Base-by-base conservation (phyloP, 2,797 vertebrate species). In the Darevskia nairensis region DNA sequence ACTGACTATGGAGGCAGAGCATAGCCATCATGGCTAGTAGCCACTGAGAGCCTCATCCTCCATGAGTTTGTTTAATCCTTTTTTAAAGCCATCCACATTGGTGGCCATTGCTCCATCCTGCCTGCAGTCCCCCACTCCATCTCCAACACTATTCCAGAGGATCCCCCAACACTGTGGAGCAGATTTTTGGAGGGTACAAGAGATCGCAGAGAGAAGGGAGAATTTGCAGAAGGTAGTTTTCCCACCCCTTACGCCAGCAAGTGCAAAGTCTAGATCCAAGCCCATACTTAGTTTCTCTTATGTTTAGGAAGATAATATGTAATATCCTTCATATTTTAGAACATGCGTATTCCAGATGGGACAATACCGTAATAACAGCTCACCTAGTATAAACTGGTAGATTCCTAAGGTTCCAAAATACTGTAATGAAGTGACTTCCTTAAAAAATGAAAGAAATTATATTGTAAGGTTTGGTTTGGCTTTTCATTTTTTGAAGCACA, bases 401-500 rank as follows among this genome's bases (percentile, higher is more conserved):
- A 25, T 61, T 93, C 82, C 21, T 32, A 23, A 61, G 29, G 39
- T 66, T 87, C n/a, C 39, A 75, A 27, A 82, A 46, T 82, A 64
- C 2, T 17, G 13, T 82, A 44, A 71, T 79, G 25, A 68, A 23
- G 64, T 68, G 6, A 68, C 64, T 10, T 23, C 29, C 29, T 55
- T 55, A 55, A 55, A 55, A 69, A 69, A 27, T n/a, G 23, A 69
- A 69, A n/a, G 68, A 69, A 69, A 69, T 27, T 11, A 9, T 27
- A 25, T 69, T 69, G 25, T 69, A 29, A 1, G 29, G 9, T 29
- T 69, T 69, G 68, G 68, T 11, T 27, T 32, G 87, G 72, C 82
- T 79, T 87, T 85, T 17, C 86, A 72, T 86, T 50, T 82, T 90
- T 66, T 88, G 82, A 77, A 83, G 59, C 25, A 74, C 91, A 81